Evolutionary conservation across 2,797 vertebrate genomes (phyloP), one percentile per base, ranked within the genome.

Genomic region (Poecile montanus): DNA sequence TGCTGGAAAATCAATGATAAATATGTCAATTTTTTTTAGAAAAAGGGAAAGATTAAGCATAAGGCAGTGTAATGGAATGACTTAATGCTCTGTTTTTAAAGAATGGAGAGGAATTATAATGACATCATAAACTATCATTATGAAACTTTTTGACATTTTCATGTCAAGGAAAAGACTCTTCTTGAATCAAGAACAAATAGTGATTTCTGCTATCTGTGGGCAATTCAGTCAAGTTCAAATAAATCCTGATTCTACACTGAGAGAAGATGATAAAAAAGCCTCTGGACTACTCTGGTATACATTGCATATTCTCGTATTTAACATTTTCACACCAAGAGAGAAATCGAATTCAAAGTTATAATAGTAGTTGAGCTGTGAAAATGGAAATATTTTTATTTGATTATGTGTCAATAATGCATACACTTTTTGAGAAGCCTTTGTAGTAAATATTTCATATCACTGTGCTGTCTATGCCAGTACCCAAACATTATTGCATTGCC

Each of bases 1-100:
- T 97, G 93, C 75, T 91, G 84, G 89, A 96, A 97, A 97, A 96
- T 96, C 93, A 83, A 91, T 94, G 81, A 96, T 96, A 97, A 97
- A 96, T 95, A 92, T 60, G 40, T 94, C 92, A 71, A 79, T 74
- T 94, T 89, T 82, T 92, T 91, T 42, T 66, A 86, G 60, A 95
- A 95, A 95, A 96, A 94, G 47, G 70, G 48, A 70, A 95, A 96
- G 79, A 96, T 88, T 95, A 89, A 95, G 51, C 48, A 30, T 89
- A 79, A 85, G 78, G 74, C 56, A 91, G 80, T 81, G n/a, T 96
- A 97, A 96, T 88, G 82, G 77, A 85, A 88, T 89, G 82, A 86
- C 91, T 95, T 92, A 93, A 96, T 88, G 81, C 56, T 96, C 75
- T 95, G 47, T 95, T 91, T 94, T 85, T 95, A 88, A 91, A 96